These are phyloP conservation scores for Platorchestia sp. DNA, from an alignment of 1,140 invertebrate genomes.

Conservation along the genomic window DNA sequence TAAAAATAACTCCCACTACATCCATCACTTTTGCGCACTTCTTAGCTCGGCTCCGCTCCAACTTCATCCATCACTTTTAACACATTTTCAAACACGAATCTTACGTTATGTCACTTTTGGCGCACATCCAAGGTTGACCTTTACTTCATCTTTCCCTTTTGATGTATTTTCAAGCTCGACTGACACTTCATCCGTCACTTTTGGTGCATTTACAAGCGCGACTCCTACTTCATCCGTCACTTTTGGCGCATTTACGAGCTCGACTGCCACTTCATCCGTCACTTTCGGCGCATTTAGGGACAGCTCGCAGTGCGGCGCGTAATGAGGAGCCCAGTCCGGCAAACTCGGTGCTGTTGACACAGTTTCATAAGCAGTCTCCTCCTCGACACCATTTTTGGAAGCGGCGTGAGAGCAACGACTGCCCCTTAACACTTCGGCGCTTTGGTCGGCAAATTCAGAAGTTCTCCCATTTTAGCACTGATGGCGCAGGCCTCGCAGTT, in stretches of 20 bases:
- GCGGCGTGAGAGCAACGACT: background rate
- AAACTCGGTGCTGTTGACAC: background rate
- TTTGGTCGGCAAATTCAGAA: background rate
- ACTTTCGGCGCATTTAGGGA: background rate
- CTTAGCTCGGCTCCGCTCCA: too few species aligned
- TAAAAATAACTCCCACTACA: too few species aligned
- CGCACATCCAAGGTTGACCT: too few species aligned
- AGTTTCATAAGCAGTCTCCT: slow-evolving; percentile 16
- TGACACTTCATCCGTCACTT: background rate
- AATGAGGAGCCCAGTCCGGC: background rate
- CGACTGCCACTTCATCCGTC: background rate
- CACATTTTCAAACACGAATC: too few species aligned
- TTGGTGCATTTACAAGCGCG: background rate
- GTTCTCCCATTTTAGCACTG: background rate
- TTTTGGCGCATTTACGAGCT: background rate
- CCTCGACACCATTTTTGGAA: background rate
- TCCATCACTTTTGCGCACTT: too few species aligned
- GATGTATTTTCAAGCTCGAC: background rate
- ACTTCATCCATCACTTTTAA: too few species aligned
- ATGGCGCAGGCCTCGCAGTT: background rate
- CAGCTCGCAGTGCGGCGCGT: background rate
- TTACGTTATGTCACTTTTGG: too few species aligned
- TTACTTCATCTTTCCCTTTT: background rate
- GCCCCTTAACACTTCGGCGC: background rate
- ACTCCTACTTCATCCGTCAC: background rate